Base-by-base conservation (phyloP, 2,113 vertebrate genomes). In the Pangasianodon gigas region DNA sequence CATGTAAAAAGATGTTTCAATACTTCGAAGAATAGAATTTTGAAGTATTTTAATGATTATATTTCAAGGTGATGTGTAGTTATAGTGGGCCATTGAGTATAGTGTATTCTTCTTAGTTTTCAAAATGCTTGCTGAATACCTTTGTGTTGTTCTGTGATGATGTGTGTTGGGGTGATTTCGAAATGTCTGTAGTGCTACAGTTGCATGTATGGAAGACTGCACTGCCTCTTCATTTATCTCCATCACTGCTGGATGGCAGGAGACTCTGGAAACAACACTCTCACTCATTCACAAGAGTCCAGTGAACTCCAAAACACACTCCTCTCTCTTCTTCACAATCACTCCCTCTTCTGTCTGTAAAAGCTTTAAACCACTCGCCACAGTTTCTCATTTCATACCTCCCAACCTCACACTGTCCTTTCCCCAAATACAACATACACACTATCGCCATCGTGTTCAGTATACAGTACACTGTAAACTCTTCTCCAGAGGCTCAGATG, bases 201-300 rank as follows among this genome's bases (percentile, higher is more conserved):
- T 48, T 44, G 87, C 18, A 77, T 37, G 77, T 92, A 74, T 75
- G 77, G 54, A 54, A 51, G 86, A 90, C 46, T 85, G 32, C 44
- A 88, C 69, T 81, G 62, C 79, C 67, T 54, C 62, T 82, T 89
- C 91, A 91, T 93, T 92, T 89, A 89, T 92, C 92, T 92, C 88
- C 89, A 91, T 92, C 88, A 74, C 84, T 88, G 85, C 52, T 81
- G 82, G 87, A 80, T 67, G 87, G 84, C 89, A 84, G 89, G 54
- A 90, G 87, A 79, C 46, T 69, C 18, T 48, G 24, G 75, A 89
- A 84, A 80, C 79, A 89, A 51, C 84, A 82, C 91, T 87, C 79
- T 89, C 79, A 80, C 85, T 91, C 85, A 85, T 69, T 88, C 88
- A 81, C 88, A 80, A 69, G 74, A 74, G 67, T 46, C 56, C 51